These are phyloP conservation scores for Adelges cooleyi DNA, from an alignment of 1,140 invertebrate genomes.

Conservation along the genomic window DNA sequence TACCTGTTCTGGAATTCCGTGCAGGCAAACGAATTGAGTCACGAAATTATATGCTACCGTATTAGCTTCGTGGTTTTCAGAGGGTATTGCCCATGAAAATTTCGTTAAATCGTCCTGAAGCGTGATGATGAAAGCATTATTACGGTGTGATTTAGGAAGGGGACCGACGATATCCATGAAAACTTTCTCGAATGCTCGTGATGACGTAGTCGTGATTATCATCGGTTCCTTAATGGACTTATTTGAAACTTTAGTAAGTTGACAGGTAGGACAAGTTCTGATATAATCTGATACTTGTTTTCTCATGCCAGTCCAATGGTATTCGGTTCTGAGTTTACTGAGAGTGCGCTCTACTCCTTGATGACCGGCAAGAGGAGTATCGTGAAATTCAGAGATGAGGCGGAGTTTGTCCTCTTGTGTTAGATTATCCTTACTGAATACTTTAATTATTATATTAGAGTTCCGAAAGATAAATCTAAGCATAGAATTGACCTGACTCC, in stretches of 20 bases:
- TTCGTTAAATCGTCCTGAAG: too few relatives aligned
- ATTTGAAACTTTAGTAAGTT: not conserved
- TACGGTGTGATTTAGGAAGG: slow-evolving; percentile 33
- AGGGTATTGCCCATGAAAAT: slow-evolving; percentile 34
- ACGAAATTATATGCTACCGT: slow-evolving; percentile 33
- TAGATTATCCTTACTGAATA: too few relatives aligned
- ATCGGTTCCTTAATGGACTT: not conserved
- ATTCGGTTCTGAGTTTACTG: not conserved
- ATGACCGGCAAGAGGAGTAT: not conserved
- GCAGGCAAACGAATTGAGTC: not conserved
- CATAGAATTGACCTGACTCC: not conserved
- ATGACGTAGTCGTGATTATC: slow-evolving; percentile 14
- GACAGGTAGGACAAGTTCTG: slow-evolving; percentile 4
- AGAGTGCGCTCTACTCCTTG: slow-evolving; percentile 15
- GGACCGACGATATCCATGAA: too few relatives aligned
- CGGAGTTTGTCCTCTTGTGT: not conserved
- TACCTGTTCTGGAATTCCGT: not conserved
- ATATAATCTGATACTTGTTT: slow-evolving; percentile 16
- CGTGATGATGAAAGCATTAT: slow-evolving; percentile 29
- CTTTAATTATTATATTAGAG: not conserved
- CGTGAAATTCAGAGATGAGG: slow-evolving; percentile 10
- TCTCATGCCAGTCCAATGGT: slow-evolving; percentile 29
- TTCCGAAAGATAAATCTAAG: not conserved
- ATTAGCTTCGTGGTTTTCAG: slow-evolving; percentile 36
- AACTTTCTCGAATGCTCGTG: not conserved